Evolutionary conservation across 2,888 invertebrate species (phyloP), one percentile per base, ranked within the genome.

Genomic region (Plutella xylostella): DNA sequence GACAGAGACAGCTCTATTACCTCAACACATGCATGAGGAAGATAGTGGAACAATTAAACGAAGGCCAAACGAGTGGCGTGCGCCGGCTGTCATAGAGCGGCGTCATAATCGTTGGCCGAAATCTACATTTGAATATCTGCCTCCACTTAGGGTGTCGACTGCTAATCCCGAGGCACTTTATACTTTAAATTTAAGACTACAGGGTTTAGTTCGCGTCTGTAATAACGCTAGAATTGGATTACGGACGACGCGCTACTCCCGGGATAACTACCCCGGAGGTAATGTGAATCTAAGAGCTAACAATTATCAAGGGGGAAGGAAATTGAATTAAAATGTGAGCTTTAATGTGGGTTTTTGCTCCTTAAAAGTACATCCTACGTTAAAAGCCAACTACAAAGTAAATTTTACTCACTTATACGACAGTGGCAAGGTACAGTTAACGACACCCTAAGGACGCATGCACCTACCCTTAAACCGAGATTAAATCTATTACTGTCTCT

Each of bases 271-370:
- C 18, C 19, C 19, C n/a, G n/a, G n/a, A 37, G 18, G 37, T 37
- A 37, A 37, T 37, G 37, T 37, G 37, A 37, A 20, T 37, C 37
- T 19, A 20, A 37, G 37, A 34, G 34, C 34, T 34, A 11, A 18
- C 17, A 34, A 34, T 34, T 34, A 34, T 11, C 53, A 50, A 45
- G 49, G 43, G 51, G 50, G 51, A 52, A 53, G 50, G 51, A 60
- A 62, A 60, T 58, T 58, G 53, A 62, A 64, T 57, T 49, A 53
- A 52, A 55, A 34, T 34, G 34, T 6, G 3, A 34, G 6, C 4
- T 17, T 34, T 15, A n/a, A n/a, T n/a, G n/a, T n/a, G n/a, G n/a
- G n/a, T n/a, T n/a, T n/a, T n/a, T n/a, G n/a, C n/a, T n/a, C n/a
- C n/a, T n/a, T n/a, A n/a, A n/a, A n/a, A n/a, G n/a, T n/a, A n/a